Conservation (phyloP, 1,140 invertebrate species). For the Panonychus citri region DNA sequence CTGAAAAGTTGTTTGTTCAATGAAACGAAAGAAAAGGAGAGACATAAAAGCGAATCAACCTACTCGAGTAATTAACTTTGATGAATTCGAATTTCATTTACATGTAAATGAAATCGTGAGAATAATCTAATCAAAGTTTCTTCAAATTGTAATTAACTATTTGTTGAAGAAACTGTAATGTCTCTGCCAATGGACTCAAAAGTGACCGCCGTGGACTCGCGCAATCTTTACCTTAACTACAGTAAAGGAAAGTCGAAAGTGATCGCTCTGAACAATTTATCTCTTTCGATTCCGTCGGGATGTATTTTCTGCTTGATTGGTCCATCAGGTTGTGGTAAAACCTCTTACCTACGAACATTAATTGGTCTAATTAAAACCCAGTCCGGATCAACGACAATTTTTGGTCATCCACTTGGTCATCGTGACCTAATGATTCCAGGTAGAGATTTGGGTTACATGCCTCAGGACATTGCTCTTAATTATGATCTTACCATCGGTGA, state of each 20-base stretch:
- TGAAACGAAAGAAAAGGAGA: no score
- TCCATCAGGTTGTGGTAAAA: constrained; percentile 12
- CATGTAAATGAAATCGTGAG: no score
- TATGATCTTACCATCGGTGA: constrained; percentile 22
- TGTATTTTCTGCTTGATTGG: constrained; percentile 12
- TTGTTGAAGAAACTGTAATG: no score
- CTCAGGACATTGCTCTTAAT: constrained; percentile 19
- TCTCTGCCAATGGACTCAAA: no score
- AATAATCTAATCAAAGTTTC: no score
- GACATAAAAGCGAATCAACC: no score
- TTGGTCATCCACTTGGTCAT: not conserved
- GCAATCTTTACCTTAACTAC: no score
- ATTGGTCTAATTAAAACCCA: constrained; percentile 3
- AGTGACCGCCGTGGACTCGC: no score
- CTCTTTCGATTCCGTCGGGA: not conserved
- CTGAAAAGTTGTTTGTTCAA: no score
- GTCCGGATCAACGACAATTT: constrained; percentile 5
- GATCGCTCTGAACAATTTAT: not conserved
- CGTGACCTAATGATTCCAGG: constrained; percentile 19
- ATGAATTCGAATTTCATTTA: no score
- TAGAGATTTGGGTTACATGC: constrained; percentile 23
- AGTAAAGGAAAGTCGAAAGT: not conserved
- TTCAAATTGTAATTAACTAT: no score
- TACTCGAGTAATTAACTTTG: no score
- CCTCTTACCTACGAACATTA: constrained; percentile 5